phyloP scores from a whole-genome alignment of 2,797 vertebrate genomes.

The Galaxias olidus region DNA sequence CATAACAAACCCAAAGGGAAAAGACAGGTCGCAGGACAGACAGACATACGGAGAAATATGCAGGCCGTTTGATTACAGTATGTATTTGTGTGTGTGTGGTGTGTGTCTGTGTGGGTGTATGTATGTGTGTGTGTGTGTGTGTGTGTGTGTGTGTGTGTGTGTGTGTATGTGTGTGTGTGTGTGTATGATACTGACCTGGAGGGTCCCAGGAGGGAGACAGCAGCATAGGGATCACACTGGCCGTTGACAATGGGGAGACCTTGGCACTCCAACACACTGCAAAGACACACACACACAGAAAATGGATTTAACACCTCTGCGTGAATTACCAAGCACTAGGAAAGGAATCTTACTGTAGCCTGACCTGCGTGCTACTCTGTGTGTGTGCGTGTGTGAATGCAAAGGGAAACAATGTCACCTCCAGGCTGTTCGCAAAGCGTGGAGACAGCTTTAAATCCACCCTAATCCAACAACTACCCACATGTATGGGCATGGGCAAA shows the following conservation, averaged over 20 bases:
- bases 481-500: background rate
- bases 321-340: too few species aligned
- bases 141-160: background rate
- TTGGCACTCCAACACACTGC: slow-evolving; percentile 94
- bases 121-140: slow-evolving; percentile 12
- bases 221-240: slow-evolving; percentile 97
- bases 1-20: too few species aligned
- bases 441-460: slow-evolving; percentile 33
- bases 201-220: slow-evolving; percentile 89
- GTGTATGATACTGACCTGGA: slow-evolving; percentile 78
- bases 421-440: slow-evolving; percentile 24
- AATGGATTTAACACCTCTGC: background rate
- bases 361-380: background rate
- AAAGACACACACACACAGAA: slow-evolving; percentile 26
- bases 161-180: slow-evolving; percentile 15
- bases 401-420: slow-evolving; percentile 18
- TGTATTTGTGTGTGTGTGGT: background rate
- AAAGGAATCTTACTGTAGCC: too few species aligned
- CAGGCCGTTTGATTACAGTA: too few species aligned
- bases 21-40: too few species aligned
- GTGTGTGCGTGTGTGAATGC: slow-evolving; percentile 7
- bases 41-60: too few species aligned
- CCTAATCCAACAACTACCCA: slow-evolving; percentile 23
- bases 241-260: slow-evolving; percentile 96
- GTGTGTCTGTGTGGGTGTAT: too few species aligned